Percentiles rank a stretch among this genome's conserved stretches.
phyloP scores from a whole-genome alignment of 92 coral and sea anemone species.

The Meandrina meandrites region DNA sequence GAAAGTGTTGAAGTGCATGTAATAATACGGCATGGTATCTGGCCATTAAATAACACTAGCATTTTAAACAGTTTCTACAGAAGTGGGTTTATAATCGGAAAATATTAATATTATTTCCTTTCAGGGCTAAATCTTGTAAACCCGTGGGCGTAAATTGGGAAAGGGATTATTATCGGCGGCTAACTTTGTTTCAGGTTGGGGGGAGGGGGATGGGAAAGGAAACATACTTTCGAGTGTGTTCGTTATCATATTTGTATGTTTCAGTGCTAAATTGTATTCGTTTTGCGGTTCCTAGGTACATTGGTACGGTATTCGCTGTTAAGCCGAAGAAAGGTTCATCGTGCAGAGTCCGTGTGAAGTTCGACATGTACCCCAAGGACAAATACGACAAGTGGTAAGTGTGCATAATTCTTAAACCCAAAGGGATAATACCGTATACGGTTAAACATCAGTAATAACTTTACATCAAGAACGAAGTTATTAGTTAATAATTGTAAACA shows the following conservation, averaged over 20 bases:
- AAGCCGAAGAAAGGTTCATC: conserved; percentile 71
- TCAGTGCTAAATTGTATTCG: background rate
- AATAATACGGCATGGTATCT: no score
- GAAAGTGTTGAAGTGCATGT: no score
- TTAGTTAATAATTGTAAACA: background rate
- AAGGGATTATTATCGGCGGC: no score
- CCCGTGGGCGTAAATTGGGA: no score
- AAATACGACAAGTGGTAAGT: conserved; percentile 94
- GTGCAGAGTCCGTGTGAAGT: conserved; percentile 79
- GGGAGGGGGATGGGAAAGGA: background rate
- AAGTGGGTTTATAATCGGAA: no score
- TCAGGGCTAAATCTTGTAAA: no score
- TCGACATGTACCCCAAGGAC: conserved; percentile 81
- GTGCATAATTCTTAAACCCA: background rate
- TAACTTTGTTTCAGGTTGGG: no score
- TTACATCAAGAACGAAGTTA: background rate
- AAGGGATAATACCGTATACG: background rate
- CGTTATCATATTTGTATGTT: background rate
- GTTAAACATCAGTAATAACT: background rate
- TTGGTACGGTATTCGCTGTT: conserved; percentile 71
- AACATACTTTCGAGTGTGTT: background rate
- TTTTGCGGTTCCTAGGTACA: conserved; percentile 64
- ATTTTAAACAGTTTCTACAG: no score
- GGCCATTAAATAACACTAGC: no score
- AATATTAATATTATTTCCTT: no score